Evolutionary conservation across 2,888 invertebrate species (phyloP).

Genomic region (Mellilla xanthometata): DNA sequence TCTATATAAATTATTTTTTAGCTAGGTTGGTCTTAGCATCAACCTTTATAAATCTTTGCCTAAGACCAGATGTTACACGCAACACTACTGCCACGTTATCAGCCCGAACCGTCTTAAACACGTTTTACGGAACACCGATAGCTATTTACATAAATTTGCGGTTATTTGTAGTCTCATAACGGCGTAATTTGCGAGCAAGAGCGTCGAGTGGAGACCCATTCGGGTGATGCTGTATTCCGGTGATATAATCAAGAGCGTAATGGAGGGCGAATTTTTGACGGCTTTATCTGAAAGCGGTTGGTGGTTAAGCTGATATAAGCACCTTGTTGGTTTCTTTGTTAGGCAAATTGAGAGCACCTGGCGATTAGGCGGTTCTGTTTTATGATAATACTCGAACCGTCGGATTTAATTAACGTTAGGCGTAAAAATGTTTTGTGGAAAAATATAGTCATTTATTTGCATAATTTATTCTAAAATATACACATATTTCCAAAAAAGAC

Average conservation of each 20-base stretch:
- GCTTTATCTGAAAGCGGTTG: conserved; percentile 43
- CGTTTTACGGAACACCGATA: conserved; percentile 69
- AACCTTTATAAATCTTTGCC: too few species aligned
- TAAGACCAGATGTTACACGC: conserved; percentile 24
- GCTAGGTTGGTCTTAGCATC: too few species aligned
- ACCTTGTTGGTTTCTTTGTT: conserved; percentile 13
- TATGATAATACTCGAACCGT: not conserved
- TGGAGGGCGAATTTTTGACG: conserved; percentile 47
- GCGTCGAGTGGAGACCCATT: conserved; percentile 55
- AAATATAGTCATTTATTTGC: too few species aligned
- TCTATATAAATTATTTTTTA: too few species aligned
- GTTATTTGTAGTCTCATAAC: conserved; percentile 71
- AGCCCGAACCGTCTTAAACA: conserved; percentile 65
- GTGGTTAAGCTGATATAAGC: conserved; percentile 38
- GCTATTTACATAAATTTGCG: conserved; percentile 76
- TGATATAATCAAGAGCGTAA: conserved; percentile 56
- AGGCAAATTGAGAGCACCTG: conserved; percentile 5
- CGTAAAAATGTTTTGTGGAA: too few species aligned
- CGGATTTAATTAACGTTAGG: not conserved
- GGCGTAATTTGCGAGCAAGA: conserved; percentile 64
- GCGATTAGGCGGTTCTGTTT: conserved; percentile 4
- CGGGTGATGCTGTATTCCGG: conserved; percentile 52
- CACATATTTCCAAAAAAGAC: too few species aligned
- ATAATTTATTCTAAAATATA: too few species aligned
- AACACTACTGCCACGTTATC: conserved; percentile 65